Conservation (phyloP, 1,140 invertebrate species). For the Drosophila suzukii region DNA sequence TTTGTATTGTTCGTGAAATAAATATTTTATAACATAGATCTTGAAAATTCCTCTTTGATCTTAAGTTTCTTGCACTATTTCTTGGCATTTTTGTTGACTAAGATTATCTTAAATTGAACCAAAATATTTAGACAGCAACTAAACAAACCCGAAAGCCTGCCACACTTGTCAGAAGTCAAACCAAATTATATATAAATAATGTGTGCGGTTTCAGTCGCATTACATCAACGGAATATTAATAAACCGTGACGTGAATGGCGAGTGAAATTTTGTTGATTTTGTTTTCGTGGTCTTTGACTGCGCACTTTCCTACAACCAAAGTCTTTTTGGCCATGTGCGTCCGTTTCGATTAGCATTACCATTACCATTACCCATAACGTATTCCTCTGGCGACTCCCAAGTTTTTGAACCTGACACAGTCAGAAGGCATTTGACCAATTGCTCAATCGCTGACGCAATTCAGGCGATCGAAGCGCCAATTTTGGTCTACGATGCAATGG, state of each 20-base stretch:
- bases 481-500: slow-evolving; percentile 67
- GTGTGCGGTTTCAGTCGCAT: slow-evolving; percentile 41
- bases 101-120: slow-evolving; percentile 3
- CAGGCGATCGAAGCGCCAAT: slow-evolving; percentile 57
- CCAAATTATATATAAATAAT: slow-evolving; percentile 31
- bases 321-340: slow-evolving; percentile 44
- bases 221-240: slow-evolving; percentile 81
- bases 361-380: slow-evolving; percentile 1
- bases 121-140: slow-evolving; percentile 35
- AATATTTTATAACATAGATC: neutral
- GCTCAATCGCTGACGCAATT: slow-evolving; percentile 66
- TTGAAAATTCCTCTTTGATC: neutral
- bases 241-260: slow-evolving; percentile 66
- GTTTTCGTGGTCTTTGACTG: slow-evolving; percentile 32
- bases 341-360: slow-evolving; percentile 38
- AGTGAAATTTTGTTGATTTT: slow-evolving; percentile 20
- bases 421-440: slow-evolving; percentile 71
- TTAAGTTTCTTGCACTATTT: neutral
- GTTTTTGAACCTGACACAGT: slow-evolving; percentile 80
- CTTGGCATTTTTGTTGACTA: neutral
- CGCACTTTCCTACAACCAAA: slow-evolving; percentile 38
- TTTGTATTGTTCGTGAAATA: neutral
- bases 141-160: slow-evolving; percentile 23
- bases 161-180: slow-evolving; percentile 47
- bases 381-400: slow-evolving; percentile 30